Evolutionary conservation across 2,888 invertebrate species (phyloP).

Genomic region (Encarsia formosa): DNA sequence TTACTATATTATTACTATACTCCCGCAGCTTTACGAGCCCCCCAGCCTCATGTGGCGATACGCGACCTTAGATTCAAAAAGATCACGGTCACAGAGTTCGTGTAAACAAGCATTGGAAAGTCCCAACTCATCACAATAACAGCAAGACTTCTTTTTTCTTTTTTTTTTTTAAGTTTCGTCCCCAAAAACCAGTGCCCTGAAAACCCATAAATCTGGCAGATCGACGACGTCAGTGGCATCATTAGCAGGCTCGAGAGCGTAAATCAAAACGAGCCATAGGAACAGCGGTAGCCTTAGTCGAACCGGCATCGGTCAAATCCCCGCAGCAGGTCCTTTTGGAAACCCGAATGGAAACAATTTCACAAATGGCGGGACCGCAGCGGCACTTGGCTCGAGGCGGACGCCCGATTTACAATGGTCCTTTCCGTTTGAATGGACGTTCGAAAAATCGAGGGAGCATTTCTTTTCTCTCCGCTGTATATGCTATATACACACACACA

Average conservation of each 20-base stretch:
- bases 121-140: background rate
- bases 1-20: too few relatives aligned
- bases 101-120: constrained; percentile 5
- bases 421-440: constrained; percentile 26
- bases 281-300: constrained; percentile 10
- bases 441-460: constrained; percentile 18
- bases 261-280: background rate
- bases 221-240: too few relatives aligned
- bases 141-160: constrained; percentile 1
- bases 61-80: too few relatives aligned
- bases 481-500: background rate
- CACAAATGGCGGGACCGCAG: constrained; percentile 38
- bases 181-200: too few relatives aligned
- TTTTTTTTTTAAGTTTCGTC: too few relatives aligned
- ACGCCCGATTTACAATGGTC: constrained; percentile 27
- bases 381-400: constrained; percentile 33
- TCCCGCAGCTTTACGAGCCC: too few relatives aligned
- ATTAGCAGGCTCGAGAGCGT: constrained; percentile 21
- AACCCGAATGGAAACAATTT: constrained; percentile 38
- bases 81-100: too few relatives aligned
- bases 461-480: constrained; percentile 11
- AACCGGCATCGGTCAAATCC: constrained; percentile 26
- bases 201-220: too few relatives aligned
- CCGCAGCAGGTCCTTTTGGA: constrained; percentile 26
- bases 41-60: too few relatives aligned